phyloP scores from a whole-genome alignment of 1,140 invertebrate genomes.

The Carcinoscorpius rotundicauda region DNA sequence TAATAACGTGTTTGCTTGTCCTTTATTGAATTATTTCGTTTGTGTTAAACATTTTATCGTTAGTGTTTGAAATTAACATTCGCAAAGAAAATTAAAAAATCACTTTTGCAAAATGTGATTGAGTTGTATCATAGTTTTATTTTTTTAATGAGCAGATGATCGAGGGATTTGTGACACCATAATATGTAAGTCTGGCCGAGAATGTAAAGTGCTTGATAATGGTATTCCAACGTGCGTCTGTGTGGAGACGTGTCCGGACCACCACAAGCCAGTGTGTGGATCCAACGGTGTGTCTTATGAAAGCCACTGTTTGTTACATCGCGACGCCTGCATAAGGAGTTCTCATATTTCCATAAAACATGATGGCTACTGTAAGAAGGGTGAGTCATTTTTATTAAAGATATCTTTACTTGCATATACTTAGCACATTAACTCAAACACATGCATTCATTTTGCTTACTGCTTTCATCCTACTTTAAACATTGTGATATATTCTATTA shows the following conservation, averaged over 20 bases:
- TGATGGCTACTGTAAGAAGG: constrained; percentile 24
- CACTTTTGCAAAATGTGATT: no score
- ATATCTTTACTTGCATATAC: constrained; percentile 15
- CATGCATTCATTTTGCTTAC: no score
- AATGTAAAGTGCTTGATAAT: constrained; percentile 21
- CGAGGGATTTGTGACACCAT: constrained; percentile 15
- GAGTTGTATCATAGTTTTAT: no score
- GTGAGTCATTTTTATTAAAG: constrained; percentile 4
- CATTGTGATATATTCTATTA: no score
- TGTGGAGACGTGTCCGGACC: constrained; percentile 15
- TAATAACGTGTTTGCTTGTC: no score
- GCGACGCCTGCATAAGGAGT: constrained; percentile 19
- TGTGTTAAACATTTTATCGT: no score
- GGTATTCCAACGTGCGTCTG: constrained; percentile 23
- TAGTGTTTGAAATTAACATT: no score
- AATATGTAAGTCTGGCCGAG: constrained; percentile 26
- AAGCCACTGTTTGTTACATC: constrained; percentile 20
- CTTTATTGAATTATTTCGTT: no score
- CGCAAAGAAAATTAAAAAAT: no score
- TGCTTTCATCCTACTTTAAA: no score
- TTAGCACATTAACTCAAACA: no score
- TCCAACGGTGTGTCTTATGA: constrained; percentile 20
- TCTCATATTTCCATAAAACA: constrained; percentile 3
- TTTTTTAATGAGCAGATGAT: no score
- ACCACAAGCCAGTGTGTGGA: constrained; percentile 21